Conservation (phyloP, 2,797 vertebrate species). For the Potorous gilbertii region DNA sequence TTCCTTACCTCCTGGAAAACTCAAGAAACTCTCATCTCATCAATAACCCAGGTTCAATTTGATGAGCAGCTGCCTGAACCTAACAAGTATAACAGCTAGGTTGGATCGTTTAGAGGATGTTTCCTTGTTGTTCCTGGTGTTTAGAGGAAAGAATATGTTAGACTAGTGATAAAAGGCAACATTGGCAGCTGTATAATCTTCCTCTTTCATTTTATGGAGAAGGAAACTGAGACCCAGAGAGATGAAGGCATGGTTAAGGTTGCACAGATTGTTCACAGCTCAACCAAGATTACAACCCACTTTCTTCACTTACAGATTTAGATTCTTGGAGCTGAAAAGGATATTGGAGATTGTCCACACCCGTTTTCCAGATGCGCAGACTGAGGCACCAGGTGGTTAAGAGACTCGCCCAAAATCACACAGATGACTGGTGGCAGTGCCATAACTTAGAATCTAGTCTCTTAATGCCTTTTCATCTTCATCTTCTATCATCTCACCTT, state of each 20-base stretch:
- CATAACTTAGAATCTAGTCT: neutral
- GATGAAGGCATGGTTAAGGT: neutral
- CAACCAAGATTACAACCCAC: neutral
- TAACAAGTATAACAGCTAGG: neutral
- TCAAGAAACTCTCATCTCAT: neutral
- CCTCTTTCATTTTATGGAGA: neutral
- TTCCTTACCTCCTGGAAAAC: neutral
- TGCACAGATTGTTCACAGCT: neutral
- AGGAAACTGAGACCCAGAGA: neutral
- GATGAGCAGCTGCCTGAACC: neutral
- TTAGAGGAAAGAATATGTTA: neutral
- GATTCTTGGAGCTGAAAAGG: neutral
- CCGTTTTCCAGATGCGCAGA: conserved; percentile 15
- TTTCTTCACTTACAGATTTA: neutral
- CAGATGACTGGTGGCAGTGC: neutral
- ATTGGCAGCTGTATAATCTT: neutral
- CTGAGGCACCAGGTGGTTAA: conserved; percentile 4
- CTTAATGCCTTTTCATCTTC: neutral
- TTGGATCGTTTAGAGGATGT: accelerated
- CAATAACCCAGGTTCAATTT: neutral
- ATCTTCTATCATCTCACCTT: neutral
- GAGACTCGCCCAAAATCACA: neutral
- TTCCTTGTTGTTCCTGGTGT: neutral
- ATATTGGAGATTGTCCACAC: neutral
- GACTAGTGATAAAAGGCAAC: neutral